These are phyloP conservation scores for Xenotilapia flavipinnis DNA, from an alignment of 2,113 vertebrate genomes.

Conservation along the genomic window DNA sequence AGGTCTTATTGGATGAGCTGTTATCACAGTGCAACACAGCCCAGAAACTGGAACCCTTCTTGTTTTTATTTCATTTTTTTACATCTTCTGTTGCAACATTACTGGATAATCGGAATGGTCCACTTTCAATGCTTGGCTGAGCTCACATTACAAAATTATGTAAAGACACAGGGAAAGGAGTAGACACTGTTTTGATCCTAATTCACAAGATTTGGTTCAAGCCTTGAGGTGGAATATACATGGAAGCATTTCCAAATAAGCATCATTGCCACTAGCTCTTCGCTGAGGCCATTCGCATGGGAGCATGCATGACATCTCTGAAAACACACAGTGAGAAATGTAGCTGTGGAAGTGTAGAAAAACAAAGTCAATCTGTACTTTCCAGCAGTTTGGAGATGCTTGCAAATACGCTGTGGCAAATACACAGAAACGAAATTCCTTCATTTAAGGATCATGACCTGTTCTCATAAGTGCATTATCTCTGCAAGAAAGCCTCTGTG, in stretches of 20 bases:
- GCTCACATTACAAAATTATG: slow-evolving; percentile 58
- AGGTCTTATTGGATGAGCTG: slow-evolving; percentile 55
- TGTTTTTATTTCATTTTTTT: slow-evolving; percentile 35
- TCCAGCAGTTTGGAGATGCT: slow-evolving; percentile 38
- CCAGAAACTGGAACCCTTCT: slow-evolving; percentile 29
- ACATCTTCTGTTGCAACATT: background rate
- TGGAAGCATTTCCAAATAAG: slow-evolving; percentile 39
- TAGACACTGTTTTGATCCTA: slow-evolving; percentile 48
- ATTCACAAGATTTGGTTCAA: slow-evolving; percentile 58
- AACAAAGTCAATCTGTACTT: slow-evolving; percentile 52
- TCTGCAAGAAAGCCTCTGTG: slow-evolving; percentile 59
- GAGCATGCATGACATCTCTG: background rate
- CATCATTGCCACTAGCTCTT: slow-evolving; percentile 1
- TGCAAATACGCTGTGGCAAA: slow-evolving; percentile 25
- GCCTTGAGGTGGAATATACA: slow-evolving; percentile 35
- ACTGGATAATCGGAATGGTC: slow-evolving; percentile 49
- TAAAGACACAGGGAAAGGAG: slow-evolving; percentile 60
- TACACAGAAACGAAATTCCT: slow-evolving; percentile 48
- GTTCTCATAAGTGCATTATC: slow-evolving; percentile 69
- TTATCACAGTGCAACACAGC: slow-evolving; percentile 61
- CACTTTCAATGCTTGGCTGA: slow-evolving; percentile 48
- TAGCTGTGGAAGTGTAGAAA: slow-evolving; percentile 27
- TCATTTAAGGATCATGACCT: slow-evolving; percentile 67
- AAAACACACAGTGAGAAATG: background rate
- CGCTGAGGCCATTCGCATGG: slow-evolving; percentile 5